Evolutionary conservation across 2,113 vertebrate species (phyloP).

Genomic region (Pterophyllum scalare): DNA sequence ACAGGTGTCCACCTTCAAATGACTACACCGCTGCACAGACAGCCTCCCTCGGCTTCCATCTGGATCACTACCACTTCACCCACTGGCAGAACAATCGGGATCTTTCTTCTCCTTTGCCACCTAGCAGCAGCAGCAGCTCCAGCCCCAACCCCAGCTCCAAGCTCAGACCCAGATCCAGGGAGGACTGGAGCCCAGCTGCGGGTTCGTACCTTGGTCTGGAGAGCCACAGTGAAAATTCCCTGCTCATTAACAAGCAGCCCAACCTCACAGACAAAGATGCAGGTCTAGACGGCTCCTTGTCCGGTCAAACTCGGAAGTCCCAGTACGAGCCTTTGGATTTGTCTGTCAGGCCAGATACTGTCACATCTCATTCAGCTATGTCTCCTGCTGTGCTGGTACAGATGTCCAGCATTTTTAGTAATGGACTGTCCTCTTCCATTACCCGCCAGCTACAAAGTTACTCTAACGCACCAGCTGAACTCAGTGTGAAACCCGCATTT

Average conservation of each 20-base stretch:
- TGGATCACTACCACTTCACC: constrained; percentile 90
- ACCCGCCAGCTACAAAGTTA: constrained; percentile 75
- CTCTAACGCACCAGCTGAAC: constrained; percentile 79
- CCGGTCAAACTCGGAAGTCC: constrained; percentile 83
- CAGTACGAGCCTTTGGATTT: constrained; percentile 94
- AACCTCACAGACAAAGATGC: constrained; percentile 46
- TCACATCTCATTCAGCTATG: constrained; percentile 75
- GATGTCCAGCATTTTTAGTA: constrained; percentile 85
- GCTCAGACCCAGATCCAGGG: constrained; percentile 76
- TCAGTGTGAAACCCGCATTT: constrained; percentile 72
- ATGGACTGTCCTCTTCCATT: constrained; percentile 72
- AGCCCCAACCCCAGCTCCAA: constrained; percentile 83
- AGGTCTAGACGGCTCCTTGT: constrained; percentile 14
- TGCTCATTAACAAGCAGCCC: constrained; percentile 46
- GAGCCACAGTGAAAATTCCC: constrained; percentile 77
- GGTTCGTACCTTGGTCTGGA: constrained; percentile 81
- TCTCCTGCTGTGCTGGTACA: constrained; percentile 72
- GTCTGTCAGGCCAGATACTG: constrained; percentile 87
- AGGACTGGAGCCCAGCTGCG: constrained; percentile 77
- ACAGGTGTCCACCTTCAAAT: constrained; percentile 90
- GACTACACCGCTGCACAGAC: constrained; percentile 90
- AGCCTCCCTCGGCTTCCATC: constrained; percentile 89
- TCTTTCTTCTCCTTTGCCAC: constrained; percentile 82
- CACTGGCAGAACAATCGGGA: constrained; percentile 86
- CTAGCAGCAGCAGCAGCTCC: constrained; percentile 82